Percentiles rank a stretch among this genome's conserved stretches.
Evolutionary conservation across 2,888 invertebrate species (phyloP).

Genomic region (Chloromyia formosa): DNA sequence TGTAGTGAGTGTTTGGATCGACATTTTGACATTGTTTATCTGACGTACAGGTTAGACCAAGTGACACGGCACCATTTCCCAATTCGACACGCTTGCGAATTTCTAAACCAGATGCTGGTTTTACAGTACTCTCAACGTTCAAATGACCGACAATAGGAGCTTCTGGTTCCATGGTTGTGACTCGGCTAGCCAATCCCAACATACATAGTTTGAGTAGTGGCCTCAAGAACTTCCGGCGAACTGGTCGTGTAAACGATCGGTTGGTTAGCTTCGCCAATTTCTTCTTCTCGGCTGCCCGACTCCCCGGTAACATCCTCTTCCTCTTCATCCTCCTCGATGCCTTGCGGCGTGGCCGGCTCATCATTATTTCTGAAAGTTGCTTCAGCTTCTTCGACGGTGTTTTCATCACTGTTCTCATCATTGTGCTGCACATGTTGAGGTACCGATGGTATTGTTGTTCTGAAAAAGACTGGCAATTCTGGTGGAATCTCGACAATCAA

Average conservation of each 20-base stretch:
- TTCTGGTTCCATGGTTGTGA: slow-evolving; percentile 66
- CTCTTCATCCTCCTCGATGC: neutral
- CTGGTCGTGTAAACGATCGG: slow-evolving; percentile 34
- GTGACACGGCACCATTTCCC: slow-evolving; percentile 68
- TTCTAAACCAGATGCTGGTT: slow-evolving; percentile 54
- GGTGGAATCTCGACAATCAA: slow-evolving; percentile 43
- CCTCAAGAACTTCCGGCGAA: slow-evolving; percentile 41
- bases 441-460: slow-evolving; percentile 31
- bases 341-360: slow-evolving; percentile 8
- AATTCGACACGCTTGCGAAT: slow-evolving; percentile 63
- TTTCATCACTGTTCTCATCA: neutral
- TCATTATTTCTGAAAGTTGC: neutral
- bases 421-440: no score
- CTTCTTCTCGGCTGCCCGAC: slow-evolving; percentile 47
- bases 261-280: slow-evolving; percentile 57
- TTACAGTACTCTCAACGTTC: slow-evolving; percentile 47
- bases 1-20: slow-evolving; percentile 80
- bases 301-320: neutral
- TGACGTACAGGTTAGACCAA: slow-evolving; percentile 79
- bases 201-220: slow-evolving; percentile 63
- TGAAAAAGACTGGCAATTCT: slow-evolving; percentile 38
- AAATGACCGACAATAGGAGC: slow-evolving; percentile 58
- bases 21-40: slow-evolving; percentile 83
- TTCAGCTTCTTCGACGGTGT: neutral
- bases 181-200: slow-evolving; percentile 62